Conservation (phyloP, 1,140 invertebrate species). For the Ylistrum balloti region DNA sequence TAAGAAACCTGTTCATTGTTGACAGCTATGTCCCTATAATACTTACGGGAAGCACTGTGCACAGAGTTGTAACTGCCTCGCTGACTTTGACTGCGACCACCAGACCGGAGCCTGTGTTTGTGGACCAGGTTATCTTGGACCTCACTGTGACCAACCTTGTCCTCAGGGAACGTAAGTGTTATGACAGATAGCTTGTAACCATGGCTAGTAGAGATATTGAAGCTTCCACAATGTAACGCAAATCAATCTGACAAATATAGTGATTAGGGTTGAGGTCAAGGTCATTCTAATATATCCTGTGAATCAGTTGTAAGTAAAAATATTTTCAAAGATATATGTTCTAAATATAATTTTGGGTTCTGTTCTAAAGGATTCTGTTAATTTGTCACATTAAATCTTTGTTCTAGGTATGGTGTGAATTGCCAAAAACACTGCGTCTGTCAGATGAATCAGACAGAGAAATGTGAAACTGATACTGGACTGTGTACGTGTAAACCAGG, state of each 20-base stretch:
- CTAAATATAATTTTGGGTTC: too few relatives aligned
- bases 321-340: too few relatives aligned
- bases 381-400: too few relatives aligned
- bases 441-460: slow-evolving; percentile 78
- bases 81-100: slow-evolving; percentile 78
- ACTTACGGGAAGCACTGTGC: slow-evolving; percentile 64
- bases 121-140: slow-evolving; percentile 91
- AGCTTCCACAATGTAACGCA: too few relatives aligned
- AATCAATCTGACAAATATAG: too few relatives aligned
- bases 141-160: slow-evolving; percentile 76
- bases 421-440: slow-evolving; percentile 78
- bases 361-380: too few relatives aligned
- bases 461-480: slow-evolving; percentile 87
- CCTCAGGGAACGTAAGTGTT: slow-evolving; percentile 67
- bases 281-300: too few relatives aligned
- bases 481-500: slow-evolving; percentile 50
- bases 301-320: too few relatives aligned
- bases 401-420: slow-evolving; percentile 59
- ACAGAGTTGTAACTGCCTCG: slow-evolving; percentile 53
- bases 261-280: too few relatives aligned
- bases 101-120: slow-evolving; percentile 91
- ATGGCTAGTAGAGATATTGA: too few relatives aligned
- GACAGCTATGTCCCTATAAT: slow-evolving; percentile 67
- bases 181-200: too few relatives aligned
- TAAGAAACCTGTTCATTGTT: background rate